These are phyloP conservation scores for Remorina albescens DNA, from an alignment of 2,797 vertebrate genomes.

Conservation along the genomic window DNA sequence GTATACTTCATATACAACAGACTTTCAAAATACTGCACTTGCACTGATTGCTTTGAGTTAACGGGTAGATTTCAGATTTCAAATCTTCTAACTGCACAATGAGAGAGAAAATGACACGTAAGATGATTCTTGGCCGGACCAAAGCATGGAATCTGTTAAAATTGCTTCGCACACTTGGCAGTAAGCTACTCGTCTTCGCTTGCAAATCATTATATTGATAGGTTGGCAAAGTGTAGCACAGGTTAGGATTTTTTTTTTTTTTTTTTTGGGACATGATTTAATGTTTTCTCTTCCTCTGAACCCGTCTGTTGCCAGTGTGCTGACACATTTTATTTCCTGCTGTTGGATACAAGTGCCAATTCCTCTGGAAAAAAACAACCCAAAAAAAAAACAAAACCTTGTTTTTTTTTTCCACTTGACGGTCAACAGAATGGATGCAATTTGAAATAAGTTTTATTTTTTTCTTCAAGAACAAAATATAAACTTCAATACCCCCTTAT, in stretches of 20 bases:
- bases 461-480: constrained; percentile 79
- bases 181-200: background rate
- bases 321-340: background rate
- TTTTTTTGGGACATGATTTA: constrained; percentile 4
- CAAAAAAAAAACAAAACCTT: background rate
- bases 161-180: background rate
- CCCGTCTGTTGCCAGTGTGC: background rate
- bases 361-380: background rate
- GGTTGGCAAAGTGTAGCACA: background rate
- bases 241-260: constrained; percentile 4
- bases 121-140: background rate
- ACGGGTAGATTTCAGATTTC: background rate
- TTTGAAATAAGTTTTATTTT: constrained; percentile 80
- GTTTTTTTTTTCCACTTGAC: background rate
- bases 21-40: background rate
- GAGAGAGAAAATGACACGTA: background rate
- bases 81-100: background rate
- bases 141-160: background rate
- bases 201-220: background rate
- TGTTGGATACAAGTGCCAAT: background rate
- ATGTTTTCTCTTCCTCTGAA: background rate
- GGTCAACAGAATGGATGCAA: constrained; percentile 5
- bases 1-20: too few species aligned
- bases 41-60: background rate
- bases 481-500: constrained; percentile 79